These are phyloP conservation scores for Odontomachus brunneus DNA, from an alignment of 1,140 invertebrate genomes.

Conservation along the genomic window DNA sequence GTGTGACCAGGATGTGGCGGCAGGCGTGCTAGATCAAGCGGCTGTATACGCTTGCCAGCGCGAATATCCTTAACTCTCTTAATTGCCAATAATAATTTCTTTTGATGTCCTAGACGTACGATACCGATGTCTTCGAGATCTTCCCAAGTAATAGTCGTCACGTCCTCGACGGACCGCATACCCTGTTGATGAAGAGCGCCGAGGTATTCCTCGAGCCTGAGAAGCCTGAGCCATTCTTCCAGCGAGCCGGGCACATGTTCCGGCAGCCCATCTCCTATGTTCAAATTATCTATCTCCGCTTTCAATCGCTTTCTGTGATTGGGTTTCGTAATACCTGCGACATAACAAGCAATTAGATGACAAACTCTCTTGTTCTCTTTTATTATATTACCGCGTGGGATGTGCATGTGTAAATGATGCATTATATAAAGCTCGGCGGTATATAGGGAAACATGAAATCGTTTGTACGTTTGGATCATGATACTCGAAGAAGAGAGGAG, in stretches of 20 bases:
- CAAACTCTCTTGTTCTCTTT: too few species aligned
- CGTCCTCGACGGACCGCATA: slow-evolving; percentile 96
- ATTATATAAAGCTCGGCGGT: too few species aligned
- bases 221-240: slow-evolving; percentile 96
- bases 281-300: slow-evolving; percentile 97
- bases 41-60: slow-evolving; percentile 92
- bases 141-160: slow-evolving; percentile 98
- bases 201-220: slow-evolving; percentile 96
- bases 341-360: neutral
- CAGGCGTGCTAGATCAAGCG: slow-evolving; percentile 87
- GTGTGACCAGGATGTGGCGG: slow-evolving; percentile 86
- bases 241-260: slow-evolving; percentile 96
- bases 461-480: too few species aligned
- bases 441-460: too few species aligned
- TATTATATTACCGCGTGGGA: too few species aligned
- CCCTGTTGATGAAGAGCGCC: slow-evolving; percentile 95
- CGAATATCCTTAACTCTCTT: slow-evolving; percentile 98
- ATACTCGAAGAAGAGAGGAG: too few species aligned
- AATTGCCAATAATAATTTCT: slow-evolving; percentile 98
- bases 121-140: slow-evolving; percentile 99
- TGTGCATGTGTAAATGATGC: too few species aligned
- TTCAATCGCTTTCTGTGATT: slow-evolving; percentile 98
- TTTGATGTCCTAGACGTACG: slow-evolving; percentile 97
- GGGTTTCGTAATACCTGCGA: slow-evolving; percentile 95
- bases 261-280: slow-evolving; percentile 96